These are phyloP conservation scores for Lycodopsis pacificus DNA, from an alignment of 2,797 vertebrate species.

Conservation along the genomic window DNA sequence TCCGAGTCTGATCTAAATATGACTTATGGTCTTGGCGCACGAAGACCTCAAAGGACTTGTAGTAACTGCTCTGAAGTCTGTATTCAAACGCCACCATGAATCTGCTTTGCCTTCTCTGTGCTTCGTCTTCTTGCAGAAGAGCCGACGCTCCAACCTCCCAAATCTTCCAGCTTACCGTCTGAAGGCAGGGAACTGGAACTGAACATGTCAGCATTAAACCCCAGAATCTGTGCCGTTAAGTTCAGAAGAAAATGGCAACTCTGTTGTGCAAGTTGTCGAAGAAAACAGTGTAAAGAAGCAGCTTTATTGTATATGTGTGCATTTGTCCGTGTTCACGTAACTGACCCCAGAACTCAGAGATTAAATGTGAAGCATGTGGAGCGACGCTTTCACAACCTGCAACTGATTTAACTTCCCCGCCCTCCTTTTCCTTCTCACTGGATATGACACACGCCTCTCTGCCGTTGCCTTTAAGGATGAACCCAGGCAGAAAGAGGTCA, in stretches of 20 bases:
- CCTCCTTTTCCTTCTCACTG: constrained; percentile 38
- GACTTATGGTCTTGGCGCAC: no score
- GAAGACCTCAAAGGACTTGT: no score
- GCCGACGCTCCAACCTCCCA: no score
- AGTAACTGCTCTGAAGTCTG: no score
- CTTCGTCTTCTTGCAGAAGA: background rate
- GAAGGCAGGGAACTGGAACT: background rate
- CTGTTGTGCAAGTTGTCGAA: background rate
- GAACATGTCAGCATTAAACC: background rate
- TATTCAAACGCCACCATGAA: no score
- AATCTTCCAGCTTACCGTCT: background rate
- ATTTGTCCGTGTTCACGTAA: background rate
- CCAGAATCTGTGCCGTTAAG: background rate
- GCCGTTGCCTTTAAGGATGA: constrained; percentile 39
- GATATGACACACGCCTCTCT: constrained; percentile 36
- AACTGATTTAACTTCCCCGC: constrained; percentile 59
- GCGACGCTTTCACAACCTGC: constrained; percentile 50
- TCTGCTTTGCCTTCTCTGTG: background rate
- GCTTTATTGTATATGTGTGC: background rate
- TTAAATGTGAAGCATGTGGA: constrained; percentile 62
- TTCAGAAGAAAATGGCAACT: background rate
- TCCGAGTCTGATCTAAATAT: no score
- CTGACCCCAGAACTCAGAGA: constrained; percentile 24
- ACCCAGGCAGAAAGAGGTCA: constrained; percentile 42
- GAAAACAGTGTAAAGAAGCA: background rate